A percentile compares a stretch with the other conserved stretches of the same genome.
phyloP scores from a whole-genome alignment of 2,888 invertebrate species.

The Pachymerium ferrugineum region DNA sequence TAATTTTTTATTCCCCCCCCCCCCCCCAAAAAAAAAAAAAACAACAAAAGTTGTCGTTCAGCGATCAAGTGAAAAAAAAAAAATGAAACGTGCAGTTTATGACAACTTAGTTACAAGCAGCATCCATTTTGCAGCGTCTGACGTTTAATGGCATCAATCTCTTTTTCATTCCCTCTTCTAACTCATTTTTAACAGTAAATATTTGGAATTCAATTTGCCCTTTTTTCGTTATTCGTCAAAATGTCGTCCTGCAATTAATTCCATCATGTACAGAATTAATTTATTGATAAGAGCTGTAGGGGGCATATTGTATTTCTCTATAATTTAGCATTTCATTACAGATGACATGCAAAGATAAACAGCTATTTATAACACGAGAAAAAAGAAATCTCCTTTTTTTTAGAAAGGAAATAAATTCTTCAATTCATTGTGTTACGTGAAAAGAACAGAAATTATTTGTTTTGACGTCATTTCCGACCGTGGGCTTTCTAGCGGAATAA shows the following conservation, averaged over 20 bases:
- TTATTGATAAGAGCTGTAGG: slow-evolving; percentile 10
- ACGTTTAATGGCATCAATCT: slow-evolving; percentile 15
- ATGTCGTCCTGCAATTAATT: slow-evolving; percentile 7
- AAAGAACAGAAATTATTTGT: too few species aligned
- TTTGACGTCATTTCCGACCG: too few species aligned
- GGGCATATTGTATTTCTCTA: slow-evolving; percentile 6
- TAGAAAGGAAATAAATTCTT: neutral
- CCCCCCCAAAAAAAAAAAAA: too few species aligned
- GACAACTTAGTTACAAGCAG: neutral
- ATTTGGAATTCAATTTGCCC: slow-evolving; percentile 4
- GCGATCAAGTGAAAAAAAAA: too few species aligned
- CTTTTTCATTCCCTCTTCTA: neutral
- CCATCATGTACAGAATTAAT: slow-evolving; percentile 1
- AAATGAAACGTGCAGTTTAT: slow-evolving; percentile 3
- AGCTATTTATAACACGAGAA: neutral
- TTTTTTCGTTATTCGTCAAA: neutral
- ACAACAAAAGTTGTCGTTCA: neutral
- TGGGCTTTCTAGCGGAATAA: too few species aligned
- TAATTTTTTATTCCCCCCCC: neutral
- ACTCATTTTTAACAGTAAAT: neutral
- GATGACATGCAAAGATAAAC: slow-evolving; percentile 15
- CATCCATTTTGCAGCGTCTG: neutral
- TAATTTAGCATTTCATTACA: neutral
- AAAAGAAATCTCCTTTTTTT: neutral
- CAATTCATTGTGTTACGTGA: too few species aligned